Conservation (phyloP, 2,888 invertebrate genomes). For the Cantharis lateralis region DNA sequence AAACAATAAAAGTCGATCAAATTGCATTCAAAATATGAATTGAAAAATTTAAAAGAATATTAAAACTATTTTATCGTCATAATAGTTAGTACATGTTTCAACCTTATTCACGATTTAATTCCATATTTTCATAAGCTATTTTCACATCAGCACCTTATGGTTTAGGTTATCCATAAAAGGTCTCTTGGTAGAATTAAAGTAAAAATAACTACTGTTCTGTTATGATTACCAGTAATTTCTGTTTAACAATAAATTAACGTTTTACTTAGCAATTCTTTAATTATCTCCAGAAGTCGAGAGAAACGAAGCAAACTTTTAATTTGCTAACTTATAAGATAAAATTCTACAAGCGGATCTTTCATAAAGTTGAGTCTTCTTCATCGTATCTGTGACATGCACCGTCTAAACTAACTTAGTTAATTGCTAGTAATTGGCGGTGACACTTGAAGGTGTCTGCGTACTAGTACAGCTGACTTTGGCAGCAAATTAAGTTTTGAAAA, state of each 20-base stretch:
- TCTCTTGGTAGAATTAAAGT: background rate
- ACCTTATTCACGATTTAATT: no score
- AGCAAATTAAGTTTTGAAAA: constrained; percentile 50
- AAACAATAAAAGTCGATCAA: no score
- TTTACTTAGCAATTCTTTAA: background rate
- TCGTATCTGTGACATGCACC: constrained; percentile 30
- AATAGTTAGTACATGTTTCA: no score
- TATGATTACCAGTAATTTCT: background rate
- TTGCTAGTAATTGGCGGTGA: constrained; percentile 52
- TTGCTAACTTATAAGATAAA: constrained; percentile 30
- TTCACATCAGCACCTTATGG: no score
- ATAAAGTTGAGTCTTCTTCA: constrained; percentile 9
- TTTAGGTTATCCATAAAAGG: no score
- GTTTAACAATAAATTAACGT: background rate
- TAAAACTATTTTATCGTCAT: no score
- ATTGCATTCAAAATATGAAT: no score
- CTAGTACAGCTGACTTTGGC: constrained; percentile 41
- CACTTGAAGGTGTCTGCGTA: constrained; percentile 47
- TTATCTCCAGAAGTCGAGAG: background rate
- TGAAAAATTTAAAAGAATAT: no score
- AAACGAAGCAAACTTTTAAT: constrained; percentile 26
- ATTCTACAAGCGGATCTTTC: constrained; percentile 21
- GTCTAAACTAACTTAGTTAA: constrained; percentile 48
- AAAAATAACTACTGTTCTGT: background rate
- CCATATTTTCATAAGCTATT: no score